Evolutionary conservation across 1,140 invertebrate species (phyloP).

Genomic region (Chironomus striatipennis): DNA sequence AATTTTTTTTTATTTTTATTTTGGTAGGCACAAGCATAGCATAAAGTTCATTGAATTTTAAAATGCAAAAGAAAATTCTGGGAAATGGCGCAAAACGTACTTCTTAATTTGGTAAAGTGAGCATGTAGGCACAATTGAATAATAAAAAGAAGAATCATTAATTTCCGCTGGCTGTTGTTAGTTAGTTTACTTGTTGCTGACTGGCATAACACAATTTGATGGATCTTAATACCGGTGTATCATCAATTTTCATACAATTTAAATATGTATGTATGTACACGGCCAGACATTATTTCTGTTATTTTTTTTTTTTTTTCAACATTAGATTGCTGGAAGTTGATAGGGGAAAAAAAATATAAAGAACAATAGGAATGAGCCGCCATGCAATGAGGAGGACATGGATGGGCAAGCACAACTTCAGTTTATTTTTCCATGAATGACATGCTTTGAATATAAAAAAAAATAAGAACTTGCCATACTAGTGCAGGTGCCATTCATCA

Average conservation of each 20-base stretch:
- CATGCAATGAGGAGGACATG: neutral
- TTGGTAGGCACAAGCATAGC: neutral
- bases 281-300: neutral
- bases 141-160: neutral
- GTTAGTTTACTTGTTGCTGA: neutral
- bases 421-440: too few relatives aligned
- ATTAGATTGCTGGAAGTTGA: constrained; percentile 12
- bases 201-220: neutral
- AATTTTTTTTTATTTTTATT: neutral
- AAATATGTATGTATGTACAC: neutral
- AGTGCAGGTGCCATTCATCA: constrained; percentile 1
- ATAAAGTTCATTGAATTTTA: neutral
- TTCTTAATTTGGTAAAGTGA: neutral
- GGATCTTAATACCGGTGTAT: neutral
- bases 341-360: constrained; percentile 8
- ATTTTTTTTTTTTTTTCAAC: neutral
- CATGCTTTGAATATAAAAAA: constrained; percentile 9
- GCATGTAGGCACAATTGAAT: neutral
- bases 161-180: neutral
- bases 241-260: neutral
- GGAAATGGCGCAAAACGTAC: neutral
- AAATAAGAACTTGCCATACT: neutral
- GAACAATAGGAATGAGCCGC: neutral
- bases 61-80: neutral
- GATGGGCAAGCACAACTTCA: neutral